These are phyloP conservation scores for Megalonaias nervosa DNA, from an alignment of 1,140 invertebrate genomes.

Conservation along the genomic window DNA sequence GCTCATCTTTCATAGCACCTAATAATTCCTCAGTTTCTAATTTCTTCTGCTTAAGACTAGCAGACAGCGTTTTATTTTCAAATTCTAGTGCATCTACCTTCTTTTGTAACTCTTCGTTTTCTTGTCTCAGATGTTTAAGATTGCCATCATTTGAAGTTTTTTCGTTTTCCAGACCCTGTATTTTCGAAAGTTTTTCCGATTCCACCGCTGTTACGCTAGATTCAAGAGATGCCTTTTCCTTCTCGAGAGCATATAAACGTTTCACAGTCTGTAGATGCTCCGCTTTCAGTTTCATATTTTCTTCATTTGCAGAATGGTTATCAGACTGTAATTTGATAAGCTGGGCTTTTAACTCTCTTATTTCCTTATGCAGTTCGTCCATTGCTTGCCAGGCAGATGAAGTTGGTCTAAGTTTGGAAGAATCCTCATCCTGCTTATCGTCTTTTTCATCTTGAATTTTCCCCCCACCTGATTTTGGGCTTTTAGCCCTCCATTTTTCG, in stretches of 20 bases:
- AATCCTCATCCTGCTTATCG: conserved; percentile 18
- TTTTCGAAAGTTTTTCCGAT: conserved; percentile 35
- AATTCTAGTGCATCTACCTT: conserved; percentile 38
- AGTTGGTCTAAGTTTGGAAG: conserved; percentile 22
- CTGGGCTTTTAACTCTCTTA: conserved; percentile 40
- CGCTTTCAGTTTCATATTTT: conserved; percentile 42
- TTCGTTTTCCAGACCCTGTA: conserved; percentile 37
- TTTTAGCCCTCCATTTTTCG: conserved; percentile 7
- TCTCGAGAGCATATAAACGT: conserved; percentile 40
- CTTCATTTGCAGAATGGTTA: conserved; percentile 45
- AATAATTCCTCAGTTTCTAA: conserved; percentile 41
- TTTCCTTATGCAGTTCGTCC: background rate
- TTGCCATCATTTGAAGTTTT: conserved; percentile 30
- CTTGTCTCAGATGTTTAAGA: conserved; percentile 28
- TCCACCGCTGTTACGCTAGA: conserved; percentile 28
- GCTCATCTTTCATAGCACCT: conserved; percentile 45
- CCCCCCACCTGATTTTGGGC: background rate
- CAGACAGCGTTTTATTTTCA: conserved; percentile 42
- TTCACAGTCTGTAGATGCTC: conserved; percentile 38
- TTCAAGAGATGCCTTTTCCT: conserved; percentile 27
- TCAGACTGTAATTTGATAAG: conserved; percentile 46
- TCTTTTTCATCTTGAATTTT: conserved; percentile 30
- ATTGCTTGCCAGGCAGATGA: conserved; percentile 2
- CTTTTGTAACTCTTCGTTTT: conserved; percentile 18
- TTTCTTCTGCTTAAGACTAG: conserved; percentile 43